Evolutionary conservation across 2,888 invertebrate genomes (phyloP).

Genomic region (Ophioninae sp.): DNA sequence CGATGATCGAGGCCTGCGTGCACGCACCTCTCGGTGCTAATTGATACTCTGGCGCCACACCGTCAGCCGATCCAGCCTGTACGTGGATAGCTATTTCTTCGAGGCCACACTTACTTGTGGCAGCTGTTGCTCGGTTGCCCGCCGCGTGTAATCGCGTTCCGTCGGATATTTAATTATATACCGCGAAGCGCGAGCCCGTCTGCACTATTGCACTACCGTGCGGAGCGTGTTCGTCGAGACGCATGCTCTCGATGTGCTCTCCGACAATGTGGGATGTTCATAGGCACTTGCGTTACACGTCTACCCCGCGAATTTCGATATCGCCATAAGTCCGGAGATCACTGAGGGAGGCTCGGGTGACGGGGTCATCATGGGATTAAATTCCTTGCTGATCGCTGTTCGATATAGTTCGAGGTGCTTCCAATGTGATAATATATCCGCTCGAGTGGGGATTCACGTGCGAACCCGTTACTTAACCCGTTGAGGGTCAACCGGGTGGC

Average conservation of each 20-base stretch:
- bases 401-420: no score
- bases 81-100: constrained; percentile 55
- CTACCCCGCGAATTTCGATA: neutral
- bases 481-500: no score
- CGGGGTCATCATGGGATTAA: no score
- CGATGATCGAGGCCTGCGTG: constrained; percentile 29
- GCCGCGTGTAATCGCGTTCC: constrained; percentile 53
- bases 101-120: constrained; percentile 41
- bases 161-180: constrained; percentile 62
- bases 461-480: no score
- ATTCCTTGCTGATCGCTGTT: no score
- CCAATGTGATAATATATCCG: constrained; percentile 1
- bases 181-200: constrained; percentile 50
- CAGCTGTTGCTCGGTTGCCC: constrained; percentile 32
- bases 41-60: constrained; percentile 65
- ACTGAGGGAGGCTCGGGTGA: no score
- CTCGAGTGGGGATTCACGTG: neutral
- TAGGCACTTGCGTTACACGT: constrained; percentile 17
- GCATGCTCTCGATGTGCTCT: neutral
- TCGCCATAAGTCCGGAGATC: constrained; percentile 5
- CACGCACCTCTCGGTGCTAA: constrained; percentile 56
- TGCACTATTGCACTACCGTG: constrained; percentile 39
- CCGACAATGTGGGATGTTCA: constrained; percentile 16
- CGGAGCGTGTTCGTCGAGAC: constrained; percentile 16
- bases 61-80: constrained; percentile 27